Base-by-base conservation (phyloP, 2,797 vertebrate genomes). In the Chrosomus eos region DNA sequence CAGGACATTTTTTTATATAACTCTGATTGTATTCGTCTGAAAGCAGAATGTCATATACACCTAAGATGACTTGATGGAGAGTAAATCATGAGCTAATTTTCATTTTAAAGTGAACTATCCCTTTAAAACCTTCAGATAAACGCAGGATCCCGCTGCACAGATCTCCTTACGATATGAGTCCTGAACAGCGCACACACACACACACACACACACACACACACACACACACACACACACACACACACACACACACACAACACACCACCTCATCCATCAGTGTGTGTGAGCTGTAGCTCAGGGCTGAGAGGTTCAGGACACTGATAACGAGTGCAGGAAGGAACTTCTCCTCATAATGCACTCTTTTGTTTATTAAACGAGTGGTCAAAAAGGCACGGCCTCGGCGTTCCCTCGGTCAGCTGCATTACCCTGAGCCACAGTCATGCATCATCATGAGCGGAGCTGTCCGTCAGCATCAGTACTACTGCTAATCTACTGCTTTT, bases 201-300 rank as follows among this genome's bases (percentile, higher is more conserved):
- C 62, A 81, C 81, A 48, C 5, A 10, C 8, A 40, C 38, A 9
- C 38, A 40, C 38, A 38, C 38, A 8, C 7, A 38, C 38, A 38
- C 38, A 38, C 38, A 38, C 38, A 38, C 38, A 38, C 38, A 40
- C 38, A 40, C 38, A 9, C 40, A 40, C 40, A 40, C 40, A 10
- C 40, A 45, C 62, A 81, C 81, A 73, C 36, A 67, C 3, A 4
- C 40, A 55, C 21, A 9, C 71, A 84, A 48, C 58, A 1, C 36
- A 53, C 1, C 73, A 13, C 23, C 51, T 70, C 58, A 88, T 88
- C 75, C 33, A 87, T 87, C 88, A 86, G 45, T 7, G n/a, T 66
- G 18, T 72, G 84, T 70, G 45, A 11, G 43, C 53, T 81, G 45
- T 89, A 48, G 85, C 88, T 83, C 80, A 67, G 82, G 79, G 80